These are phyloP conservation scores for Ecliptopera silaceata DNA, from an alignment of 2,888 invertebrate genomes.

Conservation along the genomic window DNA sequence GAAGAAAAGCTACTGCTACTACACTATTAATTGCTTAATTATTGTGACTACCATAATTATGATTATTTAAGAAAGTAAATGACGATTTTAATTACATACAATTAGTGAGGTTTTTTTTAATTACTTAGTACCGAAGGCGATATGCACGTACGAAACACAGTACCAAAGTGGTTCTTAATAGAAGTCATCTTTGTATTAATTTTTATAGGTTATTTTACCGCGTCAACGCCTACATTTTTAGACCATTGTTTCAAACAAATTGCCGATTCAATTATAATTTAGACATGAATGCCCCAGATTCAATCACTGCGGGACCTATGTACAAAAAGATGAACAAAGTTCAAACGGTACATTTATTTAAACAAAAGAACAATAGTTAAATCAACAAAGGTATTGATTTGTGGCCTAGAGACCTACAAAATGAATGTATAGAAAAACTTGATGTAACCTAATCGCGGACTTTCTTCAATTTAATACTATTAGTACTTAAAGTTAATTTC, in stretches of 20 bases:
- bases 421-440: slow-evolving; percentile 16
- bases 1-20: too few relatives aligned
- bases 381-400: slow-evolving; percentile 45
- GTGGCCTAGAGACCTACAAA: slow-evolving; percentile 11
- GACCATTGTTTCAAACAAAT: slow-evolving; percentile 32
- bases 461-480: too few relatives aligned
- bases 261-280: slow-evolving; percentile 32
- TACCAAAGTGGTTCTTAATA: too few relatives aligned
- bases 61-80: too few relatives aligned
- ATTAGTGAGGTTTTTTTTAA: too few relatives aligned
- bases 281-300: slow-evolving; percentile 32
- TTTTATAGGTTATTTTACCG: slow-evolving; percentile 22
- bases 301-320: slow-evolving; percentile 30
- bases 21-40: too few relatives aligned
- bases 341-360: slow-evolving; percentile 54
- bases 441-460: not conserved
- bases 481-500: too few relatives aligned
- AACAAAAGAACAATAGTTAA: slow-evolving; percentile 56
- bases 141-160: too few relatives aligned
- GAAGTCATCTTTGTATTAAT: slow-evolving; percentile 25
- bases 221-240: slow-evolving; percentile 25
- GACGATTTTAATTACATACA: too few relatives aligned
- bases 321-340: slow-evolving; percentile 23
- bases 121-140: too few relatives aligned
- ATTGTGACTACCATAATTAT: too few relatives aligned